These are phyloP conservation scores for Gnatocerus cornutus DNA, from an alignment of 2,888 invertebrate genomes.

Conservation along the genomic window DNA sequence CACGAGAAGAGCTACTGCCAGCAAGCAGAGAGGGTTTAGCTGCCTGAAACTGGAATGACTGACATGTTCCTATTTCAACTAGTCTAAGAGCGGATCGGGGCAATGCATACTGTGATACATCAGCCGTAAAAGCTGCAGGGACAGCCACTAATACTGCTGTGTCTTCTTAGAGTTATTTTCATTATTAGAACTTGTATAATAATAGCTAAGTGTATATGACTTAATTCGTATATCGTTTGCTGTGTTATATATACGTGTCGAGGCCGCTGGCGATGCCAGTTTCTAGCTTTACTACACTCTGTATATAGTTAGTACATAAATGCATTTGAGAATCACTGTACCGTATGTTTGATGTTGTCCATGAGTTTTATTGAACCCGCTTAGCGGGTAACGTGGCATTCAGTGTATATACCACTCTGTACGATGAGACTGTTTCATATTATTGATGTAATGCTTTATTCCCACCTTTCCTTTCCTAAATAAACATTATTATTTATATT, in stretches of 20 bases:
- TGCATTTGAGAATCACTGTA: conserved; percentile 66
- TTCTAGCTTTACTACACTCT: conserved; percentile 68
- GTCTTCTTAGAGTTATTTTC: conserved; percentile 61
- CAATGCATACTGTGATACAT: conserved; percentile 73
- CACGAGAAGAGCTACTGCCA: conserved; percentile 73
- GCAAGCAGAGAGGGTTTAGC: conserved; percentile 84
- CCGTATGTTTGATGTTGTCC: conserved; percentile 69
- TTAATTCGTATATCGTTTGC: conserved; percentile 63
- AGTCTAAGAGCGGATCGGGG: conserved; percentile 69
- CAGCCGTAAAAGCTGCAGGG: conserved; percentile 69
- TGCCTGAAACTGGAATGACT: conserved; percentile 73
- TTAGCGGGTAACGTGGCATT: conserved; percentile 62
- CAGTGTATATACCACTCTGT: conserved; percentile 66
- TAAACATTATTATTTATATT: conserved; percentile 60
- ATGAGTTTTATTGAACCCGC: conserved; percentile 59
- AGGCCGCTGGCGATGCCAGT: conserved; percentile 69
- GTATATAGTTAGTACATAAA: conserved; percentile 57
- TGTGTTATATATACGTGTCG: conserved; percentile 67
- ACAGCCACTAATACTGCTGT: conserved; percentile 65
- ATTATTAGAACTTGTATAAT: conserved; percentile 60
- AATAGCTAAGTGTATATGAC: conserved; percentile 66
- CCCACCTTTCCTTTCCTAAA: conserved; percentile 57
- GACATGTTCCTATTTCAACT: conserved; percentile 74
- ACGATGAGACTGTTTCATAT: conserved; percentile 70
- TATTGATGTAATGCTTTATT: conserved; percentile 60